Conservation (phyloP, 2,797 vertebrate genomes). For the Ctenosaura bakeri region DNA sequence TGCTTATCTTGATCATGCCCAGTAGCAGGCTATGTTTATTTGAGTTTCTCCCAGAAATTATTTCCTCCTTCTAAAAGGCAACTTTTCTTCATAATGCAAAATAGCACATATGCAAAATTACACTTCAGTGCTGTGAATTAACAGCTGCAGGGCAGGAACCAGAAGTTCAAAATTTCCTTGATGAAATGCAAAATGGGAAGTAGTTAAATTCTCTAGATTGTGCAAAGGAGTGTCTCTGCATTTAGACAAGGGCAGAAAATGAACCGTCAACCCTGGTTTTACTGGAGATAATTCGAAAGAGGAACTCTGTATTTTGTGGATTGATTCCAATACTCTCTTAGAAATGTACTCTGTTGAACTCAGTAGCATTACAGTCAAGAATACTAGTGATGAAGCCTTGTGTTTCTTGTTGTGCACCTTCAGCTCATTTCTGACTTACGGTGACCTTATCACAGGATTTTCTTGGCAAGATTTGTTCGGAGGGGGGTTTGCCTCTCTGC, state of each 20-base stretch:
- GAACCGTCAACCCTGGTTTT: conserved; percentile 35
- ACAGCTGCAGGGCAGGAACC: background rate
- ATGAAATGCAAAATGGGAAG: conserved; percentile 41
- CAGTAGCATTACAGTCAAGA: background rate
- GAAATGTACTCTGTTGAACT: conserved; percentile 25
- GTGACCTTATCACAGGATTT: no score
- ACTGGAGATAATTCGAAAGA: background rate
- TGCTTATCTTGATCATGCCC: no score
- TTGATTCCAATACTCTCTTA: background rate
- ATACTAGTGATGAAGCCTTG: conserved; percentile 13
- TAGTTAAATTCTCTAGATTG: background rate
- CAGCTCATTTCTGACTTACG: no score
- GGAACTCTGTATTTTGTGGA: background rate
- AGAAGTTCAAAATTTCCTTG: conserved; percentile 27
- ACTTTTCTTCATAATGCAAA: conserved; percentile 6
- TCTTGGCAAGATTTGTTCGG: no score
- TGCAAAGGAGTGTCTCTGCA: background rate
- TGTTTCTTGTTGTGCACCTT: background rate
- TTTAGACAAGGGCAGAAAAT: background rate
- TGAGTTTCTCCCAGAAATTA: background rate
- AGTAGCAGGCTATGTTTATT: background rate
- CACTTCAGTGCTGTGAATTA: background rate
- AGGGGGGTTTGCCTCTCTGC: no score
- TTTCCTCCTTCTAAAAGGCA: background rate
- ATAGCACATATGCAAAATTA: background rate